Conservation (phyloP, 2,113 vertebrate species). For the Bos javanicus region DNA sequence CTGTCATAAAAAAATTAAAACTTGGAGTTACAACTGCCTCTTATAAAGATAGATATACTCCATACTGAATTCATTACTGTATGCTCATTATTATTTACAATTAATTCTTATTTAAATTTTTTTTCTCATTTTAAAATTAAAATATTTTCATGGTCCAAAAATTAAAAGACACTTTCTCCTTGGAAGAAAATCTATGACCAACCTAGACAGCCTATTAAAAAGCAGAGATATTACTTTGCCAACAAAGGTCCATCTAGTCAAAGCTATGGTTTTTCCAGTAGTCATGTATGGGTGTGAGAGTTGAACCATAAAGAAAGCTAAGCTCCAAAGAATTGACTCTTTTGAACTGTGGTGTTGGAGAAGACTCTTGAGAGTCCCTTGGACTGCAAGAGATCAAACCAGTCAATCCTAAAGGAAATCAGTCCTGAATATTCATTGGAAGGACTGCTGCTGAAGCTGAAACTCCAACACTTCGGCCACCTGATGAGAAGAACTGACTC, state of each 20-base stretch:
- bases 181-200: not conserved
- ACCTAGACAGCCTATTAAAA: not conserved
- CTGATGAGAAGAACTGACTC: not conserved
- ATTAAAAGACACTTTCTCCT: not conserved
- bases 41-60: not conserved
- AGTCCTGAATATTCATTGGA: not conserved
- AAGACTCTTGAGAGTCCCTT: not conserved
- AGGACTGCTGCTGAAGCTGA: not conserved
- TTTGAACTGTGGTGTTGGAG: not conserved
- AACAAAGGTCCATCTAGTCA: not conserved
- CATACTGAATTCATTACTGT: not conserved
- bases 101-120: not conserved
- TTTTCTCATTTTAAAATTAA: not conserved
- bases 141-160: not conserved
- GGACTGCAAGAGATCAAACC: not conserved
- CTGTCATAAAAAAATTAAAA: not conserved
- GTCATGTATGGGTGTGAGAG: not conserved
- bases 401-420: not conserved
- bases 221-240: not conserved
- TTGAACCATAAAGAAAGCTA: not conserved
- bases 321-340: rapidly evolving
- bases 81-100: not conserved
- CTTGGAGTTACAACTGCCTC: not conserved
- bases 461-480: not conserved
- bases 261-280: not conserved